A percentile compares a stretch with the other conserved stretches of the same genome.
Conservation (phyloP, 2,888 invertebrate genomes). For the Tachina grossa region DNA sequence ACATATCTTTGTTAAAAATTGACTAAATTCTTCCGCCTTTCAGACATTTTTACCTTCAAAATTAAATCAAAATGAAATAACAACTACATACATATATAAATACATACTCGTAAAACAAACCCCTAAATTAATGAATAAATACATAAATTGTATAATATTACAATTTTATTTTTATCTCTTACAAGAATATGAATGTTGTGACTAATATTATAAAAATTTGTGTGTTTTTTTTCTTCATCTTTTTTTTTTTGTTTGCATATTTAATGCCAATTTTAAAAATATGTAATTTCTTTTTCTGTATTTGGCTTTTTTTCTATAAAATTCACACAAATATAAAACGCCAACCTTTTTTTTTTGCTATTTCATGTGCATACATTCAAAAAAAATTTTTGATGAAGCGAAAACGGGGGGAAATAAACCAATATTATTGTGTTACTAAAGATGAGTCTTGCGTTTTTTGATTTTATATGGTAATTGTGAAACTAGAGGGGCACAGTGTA, state of each 20-base stretch:
- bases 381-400: constrained; percentile 1
- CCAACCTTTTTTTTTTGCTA: constrained; percentile 55
- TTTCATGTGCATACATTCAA: constrained; percentile 11
- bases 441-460: constrained; percentile 29
- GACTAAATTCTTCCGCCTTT: constrained; percentile 63
- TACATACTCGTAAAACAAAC: constrained; percentile 11
- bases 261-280: constrained; percentile 59
- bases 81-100: not conserved
- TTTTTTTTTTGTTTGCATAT: not conserved
- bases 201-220: constrained; percentile 64
- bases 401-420: not conserved
- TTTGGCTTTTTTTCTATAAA: not conserved
- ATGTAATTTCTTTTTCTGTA: constrained; percentile 17
- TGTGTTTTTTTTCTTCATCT: not conserved
- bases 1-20: constrained; percentile 19
- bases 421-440: constrained; percentile 44
- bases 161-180: constrained; percentile 29
- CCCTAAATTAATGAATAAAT: constrained; percentile 45
- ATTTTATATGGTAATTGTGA: constrained; percentile 45
- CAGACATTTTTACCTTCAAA: constrained; percentile 58
- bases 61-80: constrained; percentile 49
- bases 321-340: constrained; percentile 47
- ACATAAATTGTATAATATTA: constrained; percentile 47
- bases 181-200: constrained; percentile 31
- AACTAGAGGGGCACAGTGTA: constrained; percentile 39